phyloP scores from a whole-genome alignment of 2,888 invertebrate genomes.

The Hololepta plana region DNA sequence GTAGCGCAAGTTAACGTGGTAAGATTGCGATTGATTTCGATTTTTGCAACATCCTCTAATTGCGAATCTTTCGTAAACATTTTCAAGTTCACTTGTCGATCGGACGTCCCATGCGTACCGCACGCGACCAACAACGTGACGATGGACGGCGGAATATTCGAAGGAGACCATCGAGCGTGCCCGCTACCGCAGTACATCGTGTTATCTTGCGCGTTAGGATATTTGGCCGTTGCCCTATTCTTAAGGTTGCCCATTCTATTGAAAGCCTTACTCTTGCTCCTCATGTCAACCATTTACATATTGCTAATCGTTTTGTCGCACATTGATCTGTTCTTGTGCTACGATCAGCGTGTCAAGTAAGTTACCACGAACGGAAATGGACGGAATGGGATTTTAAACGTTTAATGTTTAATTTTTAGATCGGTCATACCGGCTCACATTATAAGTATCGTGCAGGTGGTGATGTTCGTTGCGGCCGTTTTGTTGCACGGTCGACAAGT shows the following conservation, averaged over 20 bases:
- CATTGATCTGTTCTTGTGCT: constrained; percentile 60
- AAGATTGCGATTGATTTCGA: constrained; percentile 27
- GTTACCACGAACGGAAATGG: constrained; percentile 17
- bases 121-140: constrained; percentile 35
- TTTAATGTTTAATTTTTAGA: constrained; percentile 24
- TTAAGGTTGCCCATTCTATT: constrained; percentile 65
- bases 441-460: constrained; percentile 58
- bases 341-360: constrained; percentile 61
- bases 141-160: constrained; percentile 23
- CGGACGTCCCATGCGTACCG: constrained; percentile 29
- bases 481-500: constrained; percentile 69
- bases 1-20: constrained; percentile 89
- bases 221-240: constrained; percentile 72
- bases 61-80: constrained; percentile 2
- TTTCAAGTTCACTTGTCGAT: constrained; percentile 44
- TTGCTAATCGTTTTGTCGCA: constrained; percentile 70
- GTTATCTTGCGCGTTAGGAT: constrained; percentile 67
- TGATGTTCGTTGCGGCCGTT: constrained; percentile 68
- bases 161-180: constrained; percentile 55
- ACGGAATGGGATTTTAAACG: neutral
- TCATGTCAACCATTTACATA: constrained; percentile 65
- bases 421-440: constrained; percentile 62
- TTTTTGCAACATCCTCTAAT: neutral
- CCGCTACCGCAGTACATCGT: constrained; percentile 78
- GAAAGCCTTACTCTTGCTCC: constrained; percentile 56